Evolutionary conservation across 2,888 invertebrate genomes (phyloP).

Genomic region (Mesoligia furuncula): DNA sequence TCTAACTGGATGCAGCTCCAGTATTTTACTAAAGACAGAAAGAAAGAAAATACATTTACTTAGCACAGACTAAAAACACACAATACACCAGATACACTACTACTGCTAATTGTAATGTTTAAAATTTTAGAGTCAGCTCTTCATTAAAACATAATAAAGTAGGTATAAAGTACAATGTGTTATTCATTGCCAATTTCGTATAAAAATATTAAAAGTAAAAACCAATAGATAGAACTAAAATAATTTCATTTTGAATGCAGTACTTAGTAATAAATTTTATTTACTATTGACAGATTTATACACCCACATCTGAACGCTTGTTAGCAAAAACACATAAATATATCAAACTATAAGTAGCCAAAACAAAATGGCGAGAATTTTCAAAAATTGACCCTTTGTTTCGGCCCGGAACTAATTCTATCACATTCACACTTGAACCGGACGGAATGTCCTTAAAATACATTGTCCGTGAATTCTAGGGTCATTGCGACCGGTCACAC

Average conservation of each 20-base stretch:
- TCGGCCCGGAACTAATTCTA: slow-evolving; percentile 84
- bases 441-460: slow-evolving; percentile 85
- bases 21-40: too few relatives aligned
- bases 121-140: not conserved
- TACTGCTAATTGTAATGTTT: not conserved
- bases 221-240: not conserved
- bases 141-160: not conserved
- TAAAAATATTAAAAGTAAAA: not conserved
- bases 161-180: not conserved
- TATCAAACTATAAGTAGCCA: slow-evolving; percentile 78
- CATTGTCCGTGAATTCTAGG: slow-evolving; percentile 87
- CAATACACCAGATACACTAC: too few relatives aligned
- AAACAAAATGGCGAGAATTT: slow-evolving; percentile 77
- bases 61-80: too few relatives aligned
- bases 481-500: slow-evolving; percentile 86
- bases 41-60: too few relatives aligned
- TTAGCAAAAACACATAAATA: slow-evolving; percentile 82
- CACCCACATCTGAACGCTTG: slow-evolving; percentile 77
- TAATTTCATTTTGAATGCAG: slow-evolving; percentile 7
- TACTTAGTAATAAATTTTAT: slow-evolving; percentile 57
- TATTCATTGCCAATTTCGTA: not conserved
- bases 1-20: too few relatives aligned
- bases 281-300: slow-evolving; percentile 68
- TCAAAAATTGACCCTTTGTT: slow-evolving; percentile 86
- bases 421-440: slow-evolving; percentile 85